These are phyloP conservation scores for Pantherophis vulpinus DNA, from an alignment of 2,797 vertebrate genomes.

Conservation along the genomic window DNA sequence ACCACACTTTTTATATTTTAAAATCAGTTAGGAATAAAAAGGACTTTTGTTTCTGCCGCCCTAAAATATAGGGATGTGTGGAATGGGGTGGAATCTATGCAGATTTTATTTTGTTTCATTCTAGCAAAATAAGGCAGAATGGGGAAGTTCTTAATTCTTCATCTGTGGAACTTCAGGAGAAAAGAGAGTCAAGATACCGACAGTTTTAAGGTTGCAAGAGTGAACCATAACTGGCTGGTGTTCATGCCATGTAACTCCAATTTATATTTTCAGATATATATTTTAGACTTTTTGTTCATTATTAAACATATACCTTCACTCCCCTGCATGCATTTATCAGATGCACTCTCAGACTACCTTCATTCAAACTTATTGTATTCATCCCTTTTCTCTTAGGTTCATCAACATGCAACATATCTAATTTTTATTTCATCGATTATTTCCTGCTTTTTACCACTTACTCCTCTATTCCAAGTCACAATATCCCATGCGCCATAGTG, in stretches of 20 bases:
- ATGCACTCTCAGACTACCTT: background rate
- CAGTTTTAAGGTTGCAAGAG: background rate
- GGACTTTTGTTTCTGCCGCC: too few species aligned
- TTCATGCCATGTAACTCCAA: background rate
- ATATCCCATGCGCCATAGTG: background rate
- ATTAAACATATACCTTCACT: background rate
- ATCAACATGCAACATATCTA: background rate
- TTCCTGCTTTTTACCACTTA: background rate
- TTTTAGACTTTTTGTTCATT: background rate
- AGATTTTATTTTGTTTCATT: background rate
- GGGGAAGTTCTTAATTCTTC: background rate
- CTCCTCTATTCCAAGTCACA: background rate
- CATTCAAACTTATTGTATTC: background rate
- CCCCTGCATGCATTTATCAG: background rate
- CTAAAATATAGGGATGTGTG: too few species aligned
- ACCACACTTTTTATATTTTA: too few species aligned
- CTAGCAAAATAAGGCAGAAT: background rate
- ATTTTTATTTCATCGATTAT: background rate
- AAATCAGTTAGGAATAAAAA: too few species aligned
- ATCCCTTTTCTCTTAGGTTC: background rate
- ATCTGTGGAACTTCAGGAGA: background rate
- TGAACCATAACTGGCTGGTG: background rate
- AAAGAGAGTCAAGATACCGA: background rate
- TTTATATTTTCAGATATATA: background rate
- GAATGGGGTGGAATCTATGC: background rate